A percentile compares a stretch with the other conserved stretches of the same genome.
Evolutionary conservation across 2,113 vertebrate genomes (phyloP).

Genomic region (Synchiropus splendidus): DNA sequence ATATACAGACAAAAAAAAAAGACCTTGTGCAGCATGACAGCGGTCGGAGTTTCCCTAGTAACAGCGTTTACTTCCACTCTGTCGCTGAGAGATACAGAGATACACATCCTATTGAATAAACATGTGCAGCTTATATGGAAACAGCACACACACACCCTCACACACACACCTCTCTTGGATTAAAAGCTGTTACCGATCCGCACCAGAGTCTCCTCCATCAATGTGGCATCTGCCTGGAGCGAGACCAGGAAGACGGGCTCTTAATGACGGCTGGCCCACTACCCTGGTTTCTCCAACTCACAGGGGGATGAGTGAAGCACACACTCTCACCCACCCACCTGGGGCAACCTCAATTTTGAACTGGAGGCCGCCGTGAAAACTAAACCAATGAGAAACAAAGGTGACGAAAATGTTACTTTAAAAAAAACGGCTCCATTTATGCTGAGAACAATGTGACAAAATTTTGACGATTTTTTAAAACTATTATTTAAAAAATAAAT

Average conservation of each 20-base stretch:
- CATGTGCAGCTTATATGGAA: conserved; percentile 23
- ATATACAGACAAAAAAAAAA: conserved; percentile 6
- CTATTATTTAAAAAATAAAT: too few relatives aligned
- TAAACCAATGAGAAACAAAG: background rate
- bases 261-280: conserved; percentile 48
- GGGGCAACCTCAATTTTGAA: conserved; percentile 15
- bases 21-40: conserved; percentile 10
- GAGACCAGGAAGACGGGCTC: conserved; percentile 30
- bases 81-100: conserved; percentile 22
- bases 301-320: conserved; percentile 23
- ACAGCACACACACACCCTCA: conserved; percentile 11
- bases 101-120: conserved; percentile 22
- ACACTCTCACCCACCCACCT: conserved; percentile 30
- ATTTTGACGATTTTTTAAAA: too few relatives aligned
- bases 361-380: background rate
- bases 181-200: too few relatives aligned
- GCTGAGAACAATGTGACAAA: too few relatives aligned
- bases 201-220: too few relatives aligned
- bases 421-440: too few relatives aligned
- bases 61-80: conserved; percentile 31
- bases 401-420: too few relatives aligned
- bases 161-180: conserved; percentile 1
- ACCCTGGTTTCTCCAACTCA: conserved; percentile 49
- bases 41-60: conserved; percentile 51
- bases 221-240: background rate